Evolutionary conservation across 2,888 invertebrate species (phyloP), one percentile per base, ranked within the genome.

Genomic region (Drosophila birchii): DNA sequence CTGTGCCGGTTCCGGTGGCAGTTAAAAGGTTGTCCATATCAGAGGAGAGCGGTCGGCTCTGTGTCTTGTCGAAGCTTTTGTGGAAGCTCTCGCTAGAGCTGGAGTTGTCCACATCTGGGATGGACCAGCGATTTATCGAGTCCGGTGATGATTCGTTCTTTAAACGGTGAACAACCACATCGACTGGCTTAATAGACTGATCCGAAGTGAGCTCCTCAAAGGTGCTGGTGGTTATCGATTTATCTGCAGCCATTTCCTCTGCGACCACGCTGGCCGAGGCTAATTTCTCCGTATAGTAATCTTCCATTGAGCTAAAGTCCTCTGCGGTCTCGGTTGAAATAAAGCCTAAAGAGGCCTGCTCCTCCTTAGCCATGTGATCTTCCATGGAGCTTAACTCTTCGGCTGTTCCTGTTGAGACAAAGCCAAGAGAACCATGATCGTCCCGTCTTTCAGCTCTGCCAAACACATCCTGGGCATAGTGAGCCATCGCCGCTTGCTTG

Each of bases 31-130:
- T 96, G 86, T 98, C 98, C 5, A 97, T 93, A 91, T 98, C 98
- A 0, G 97, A 97, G 5, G 97, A 98, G 70, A 96, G 94, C 0
- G 97, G 98, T 81, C 97, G 94, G 78, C 95, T 95, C 69, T 95
- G 95, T 20, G 95, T 95, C 87, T 96, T 95, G 90, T 97, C 97
- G 90, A 97, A 97, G 75, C 97, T 97, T 76, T 97, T 97, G 90
- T 97, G 97, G 81, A 96, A 96, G 90, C 97, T 97, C 86, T 97
- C 97, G 18, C 97, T 97, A 16, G 97, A 97, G 92, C 97, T 97
- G 0, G 97, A 97, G 92, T 96, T 96, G 91, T 97, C 97, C 29
- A 96, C 94, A 84, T 97, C 97, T 29, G 96, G 95, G 41, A 95
- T 95, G 0, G 97, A 96, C 88, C 95, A 95, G 56, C 96, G 94